These are phyloP conservation scores for Oedothorax gibbosus DNA, from an alignment of 1,140 invertebrate species.

Conservation along the genomic window DNA sequence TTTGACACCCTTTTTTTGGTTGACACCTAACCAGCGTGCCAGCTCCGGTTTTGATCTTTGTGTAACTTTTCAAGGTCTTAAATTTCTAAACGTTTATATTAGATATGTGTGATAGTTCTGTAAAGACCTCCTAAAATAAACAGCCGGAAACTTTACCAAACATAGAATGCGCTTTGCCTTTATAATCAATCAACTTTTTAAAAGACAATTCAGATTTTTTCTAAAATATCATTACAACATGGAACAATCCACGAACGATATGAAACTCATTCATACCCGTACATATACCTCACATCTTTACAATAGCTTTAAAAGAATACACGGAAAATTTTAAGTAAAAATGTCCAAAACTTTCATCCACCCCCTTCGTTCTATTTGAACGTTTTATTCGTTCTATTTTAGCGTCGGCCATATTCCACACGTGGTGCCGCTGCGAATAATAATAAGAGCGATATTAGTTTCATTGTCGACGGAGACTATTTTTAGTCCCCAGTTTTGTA, in stretches of 20 bases:
- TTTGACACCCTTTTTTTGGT: too few relatives aligned
- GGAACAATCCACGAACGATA: background rate
- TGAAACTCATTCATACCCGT: background rate
- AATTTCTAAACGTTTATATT: too few relatives aligned
- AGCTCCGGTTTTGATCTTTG: too few relatives aligned
- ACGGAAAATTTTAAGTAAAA: background rate
- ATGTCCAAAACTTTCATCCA: background rate
- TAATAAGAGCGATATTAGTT: constrained; percentile 13
- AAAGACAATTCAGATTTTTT: too few relatives aligned
- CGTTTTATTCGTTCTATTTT: background rate
- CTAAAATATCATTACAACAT: background rate
- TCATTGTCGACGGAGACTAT: constrained; percentile 11
- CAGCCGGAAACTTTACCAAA: too few relatives aligned
- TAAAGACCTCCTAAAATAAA: too few relatives aligned
- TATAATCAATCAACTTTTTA: too few relatives aligned
- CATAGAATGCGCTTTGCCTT: too few relatives aligned
- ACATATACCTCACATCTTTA: background rate
- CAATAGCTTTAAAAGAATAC: background rate
- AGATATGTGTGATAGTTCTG: too few relatives aligned
- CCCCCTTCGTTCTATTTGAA: too few relatives aligned
- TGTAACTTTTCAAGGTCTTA: too few relatives aligned
- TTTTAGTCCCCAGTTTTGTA: constrained; percentile 8
- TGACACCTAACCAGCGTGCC: too few relatives aligned
- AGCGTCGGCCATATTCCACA: background rate
- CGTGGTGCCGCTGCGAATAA: constrained; percentile 17